Base-by-base conservation (phyloP, 2,888 invertebrate species). In the Brachyptera putata region DNA sequence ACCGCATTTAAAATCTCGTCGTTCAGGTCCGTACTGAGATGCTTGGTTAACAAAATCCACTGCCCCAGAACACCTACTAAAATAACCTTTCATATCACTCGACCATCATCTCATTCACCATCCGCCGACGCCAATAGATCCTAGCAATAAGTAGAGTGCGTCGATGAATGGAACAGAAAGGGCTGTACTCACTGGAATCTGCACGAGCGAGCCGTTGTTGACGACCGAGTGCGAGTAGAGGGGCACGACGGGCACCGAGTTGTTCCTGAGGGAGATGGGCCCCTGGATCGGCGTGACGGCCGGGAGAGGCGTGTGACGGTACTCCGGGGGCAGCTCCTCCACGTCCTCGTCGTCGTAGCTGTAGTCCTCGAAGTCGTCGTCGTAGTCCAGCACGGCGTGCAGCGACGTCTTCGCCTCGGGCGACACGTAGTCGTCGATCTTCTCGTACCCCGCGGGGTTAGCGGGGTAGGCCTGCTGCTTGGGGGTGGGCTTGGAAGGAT, bases 231-330 rank as follows among this genome's bases (percentile, higher is more conserved):
- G 91, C 56, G 91, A 88, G 68, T 90, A 91, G 46, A 92, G 79
- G 21, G 92, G 92, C 64, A 92, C 91, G 4, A 92, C 92, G 49
- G 92, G 92, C 56, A 91, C 90, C 46, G 86, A 84, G 61, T 91
- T 91, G 74, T 92, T 92, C 75, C 89, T 87, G 61, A 68, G 65
- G 70, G 84, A 85, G 72, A 92, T 91, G n/a, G 92, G 92, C 34
- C 92, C 92, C 74, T 91, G 90, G 61, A 91, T 87, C 24, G 91
- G 91, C 21, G 91, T 91, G 56, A 91, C 89, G 14, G 85, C 82
- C 64, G 84, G 82, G 70, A 77, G 75, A 5, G 57, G 30, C 22
- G 57, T 41, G 34, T 57, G 41, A 14, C 58, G 55, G 14, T 39
- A 46, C 14, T 60, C 58, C 5, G 63, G 37, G 36, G 62, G 64